Conservation (phyloP, 2,113 vertebrate genomes). For the Piaya cayana region DNA sequence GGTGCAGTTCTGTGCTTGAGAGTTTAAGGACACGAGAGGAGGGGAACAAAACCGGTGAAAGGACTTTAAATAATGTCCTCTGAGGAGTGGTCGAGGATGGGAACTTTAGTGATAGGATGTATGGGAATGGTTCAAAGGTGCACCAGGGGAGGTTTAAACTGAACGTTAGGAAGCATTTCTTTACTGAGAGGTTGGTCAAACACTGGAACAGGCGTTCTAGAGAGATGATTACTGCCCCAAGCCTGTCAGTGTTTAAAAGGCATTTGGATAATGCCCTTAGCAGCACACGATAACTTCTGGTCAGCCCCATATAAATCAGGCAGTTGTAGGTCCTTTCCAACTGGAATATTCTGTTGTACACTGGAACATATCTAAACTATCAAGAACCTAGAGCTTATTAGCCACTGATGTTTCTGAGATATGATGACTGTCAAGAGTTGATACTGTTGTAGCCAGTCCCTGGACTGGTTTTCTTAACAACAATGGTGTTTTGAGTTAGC, state of each 20-base stretch:
- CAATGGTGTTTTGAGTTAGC: not conserved
- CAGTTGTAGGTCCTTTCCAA: not conserved
- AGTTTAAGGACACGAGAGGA: not conserved
- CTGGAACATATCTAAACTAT: not conserved
- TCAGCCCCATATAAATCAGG: not conserved
- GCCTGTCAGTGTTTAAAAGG: not conserved
- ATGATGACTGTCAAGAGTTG: not conserved
- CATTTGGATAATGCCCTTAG: not conserved
- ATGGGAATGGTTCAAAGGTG: not conserved
- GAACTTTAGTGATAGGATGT: accelerated
- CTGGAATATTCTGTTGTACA: not conserved
- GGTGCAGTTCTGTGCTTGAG: not conserved
- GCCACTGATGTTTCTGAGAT: not conserved
- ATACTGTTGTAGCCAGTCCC: not conserved
- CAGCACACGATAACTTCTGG: accelerated
- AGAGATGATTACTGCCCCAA: not conserved
- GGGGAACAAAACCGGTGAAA: not conserved
- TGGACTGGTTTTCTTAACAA: not conserved
- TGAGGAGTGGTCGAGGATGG: accelerated
- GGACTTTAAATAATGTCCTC: not conserved
- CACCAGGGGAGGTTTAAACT: no score
- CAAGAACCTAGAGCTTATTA: not conserved
- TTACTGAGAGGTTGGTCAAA: not conserved
- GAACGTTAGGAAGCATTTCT: not conserved
- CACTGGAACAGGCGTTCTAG: not conserved